phyloP scores from a whole-genome alignment of 2,888 invertebrate genomes.

The Poecilus cupreus region DNA sequence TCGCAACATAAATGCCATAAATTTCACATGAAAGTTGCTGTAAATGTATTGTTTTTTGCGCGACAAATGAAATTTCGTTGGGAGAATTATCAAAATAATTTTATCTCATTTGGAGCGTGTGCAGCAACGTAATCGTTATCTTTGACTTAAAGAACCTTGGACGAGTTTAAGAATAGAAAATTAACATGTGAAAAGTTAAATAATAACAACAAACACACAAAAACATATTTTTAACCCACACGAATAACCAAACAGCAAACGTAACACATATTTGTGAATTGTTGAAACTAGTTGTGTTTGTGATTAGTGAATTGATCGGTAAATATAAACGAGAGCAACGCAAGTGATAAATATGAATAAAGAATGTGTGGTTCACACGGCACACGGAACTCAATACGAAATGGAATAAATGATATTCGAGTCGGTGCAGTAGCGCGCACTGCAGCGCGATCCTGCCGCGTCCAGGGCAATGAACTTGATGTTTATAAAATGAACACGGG shows the following conservation, averaged over 20 bases:
- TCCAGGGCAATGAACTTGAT: conserved; percentile 46
- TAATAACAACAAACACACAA: conserved; percentile 46
- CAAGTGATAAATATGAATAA: neutral
- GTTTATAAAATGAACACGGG: conserved; percentile 49
- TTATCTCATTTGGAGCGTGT: conserved; percentile 5
- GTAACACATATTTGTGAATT: neutral
- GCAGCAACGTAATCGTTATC: conserved; percentile 43
- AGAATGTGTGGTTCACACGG: neutral
- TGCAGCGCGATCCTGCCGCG: neutral
- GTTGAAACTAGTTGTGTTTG: neutral
- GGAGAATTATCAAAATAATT: conserved; percentile 40
- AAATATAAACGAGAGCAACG: neutral
- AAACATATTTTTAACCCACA: conserved; percentile 39
- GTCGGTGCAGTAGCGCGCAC: neutral
- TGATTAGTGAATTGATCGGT: neutral
- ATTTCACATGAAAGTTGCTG: too few relatives aligned
- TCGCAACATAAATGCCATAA: too few relatives aligned
- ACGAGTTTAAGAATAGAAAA: conserved; percentile 49
- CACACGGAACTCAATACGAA: conserved; percentile 30
- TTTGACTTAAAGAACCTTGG: conserved; percentile 51
- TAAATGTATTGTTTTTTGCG: too few relatives aligned
- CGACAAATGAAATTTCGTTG: neutral
- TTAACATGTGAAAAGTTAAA: conserved; percentile 52
- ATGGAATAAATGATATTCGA: conserved; percentile 35
- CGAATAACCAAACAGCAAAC: neutral